phyloP scores from a whole-genome alignment of 2,797 vertebrate species.

The Sebastes minor region DNA sequence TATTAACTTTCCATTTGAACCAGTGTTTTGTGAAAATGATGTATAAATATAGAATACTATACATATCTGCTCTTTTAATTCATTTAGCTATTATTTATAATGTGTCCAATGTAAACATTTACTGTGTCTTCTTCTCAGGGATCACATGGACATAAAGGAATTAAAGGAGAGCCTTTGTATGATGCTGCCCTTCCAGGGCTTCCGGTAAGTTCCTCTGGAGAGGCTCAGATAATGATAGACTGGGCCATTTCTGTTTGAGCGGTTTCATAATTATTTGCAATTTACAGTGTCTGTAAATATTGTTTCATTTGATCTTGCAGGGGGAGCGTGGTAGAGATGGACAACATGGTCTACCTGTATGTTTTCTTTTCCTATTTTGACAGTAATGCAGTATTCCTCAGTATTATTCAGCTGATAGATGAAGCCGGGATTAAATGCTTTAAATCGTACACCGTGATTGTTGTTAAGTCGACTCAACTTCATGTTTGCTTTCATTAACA shows the following conservation, averaged over 20 bases:
- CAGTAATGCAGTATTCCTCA: background rate
- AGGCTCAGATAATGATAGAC: background rate
- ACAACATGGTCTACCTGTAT: slow-evolving; percentile 54
- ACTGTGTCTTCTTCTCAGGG: slow-evolving; percentile 59
- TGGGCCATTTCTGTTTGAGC: background rate
- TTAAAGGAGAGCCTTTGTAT: slow-evolving; percentile 66
- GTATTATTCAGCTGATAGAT: background rate
- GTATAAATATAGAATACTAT: background rate
- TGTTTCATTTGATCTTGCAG: slow-evolving; percentile 38
- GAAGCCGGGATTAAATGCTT: background rate
- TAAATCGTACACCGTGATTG: background rate
- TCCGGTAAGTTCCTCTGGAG: slow-evolving; percentile 54
- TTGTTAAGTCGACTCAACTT: background rate
- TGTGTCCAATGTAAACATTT: background rate
- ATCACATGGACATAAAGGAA: slow-evolving; percentile 68
- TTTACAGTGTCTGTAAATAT: background rate
- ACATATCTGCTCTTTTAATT: background rate
- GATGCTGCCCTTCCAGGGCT: slow-evolving; percentile 13
- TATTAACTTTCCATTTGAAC: background rate
- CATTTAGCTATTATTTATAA: background rate
- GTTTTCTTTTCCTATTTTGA: slow-evolving; percentile 27
- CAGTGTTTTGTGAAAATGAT: background rate
- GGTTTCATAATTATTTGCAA: background rate
- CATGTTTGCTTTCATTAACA: background rate
- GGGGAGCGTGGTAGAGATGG: slow-evolving; percentile 64